Percentiles rank a stretch among this genome's conserved stretches.
These are phyloP conservation scores for Heteromyza rotundicornis DNA, from an alignment of 2,888 invertebrate genomes.

Conservation along the genomic window DNA sequence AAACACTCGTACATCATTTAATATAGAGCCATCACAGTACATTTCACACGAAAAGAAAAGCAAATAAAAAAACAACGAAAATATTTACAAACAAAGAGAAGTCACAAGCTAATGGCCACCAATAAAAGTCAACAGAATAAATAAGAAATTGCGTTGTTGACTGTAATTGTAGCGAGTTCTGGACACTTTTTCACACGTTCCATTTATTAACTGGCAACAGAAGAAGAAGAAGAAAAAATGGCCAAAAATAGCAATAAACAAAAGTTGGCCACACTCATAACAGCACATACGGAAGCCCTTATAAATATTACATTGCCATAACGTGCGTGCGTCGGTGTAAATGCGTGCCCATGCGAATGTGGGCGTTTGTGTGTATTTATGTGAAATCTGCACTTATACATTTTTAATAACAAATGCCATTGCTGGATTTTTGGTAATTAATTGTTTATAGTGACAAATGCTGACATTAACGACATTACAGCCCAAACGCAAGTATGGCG, in stretches of 20 bases:
- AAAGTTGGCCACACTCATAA: neutral
- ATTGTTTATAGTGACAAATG: conserved; percentile 2
- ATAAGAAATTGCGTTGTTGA: neutral
- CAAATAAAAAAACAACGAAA: no score
- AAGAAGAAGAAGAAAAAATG: neutral
- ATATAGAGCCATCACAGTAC: no score
- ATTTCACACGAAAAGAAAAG: no score
- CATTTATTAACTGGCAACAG: neutral
- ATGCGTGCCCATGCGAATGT: no score
- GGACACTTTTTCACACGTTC: neutral
- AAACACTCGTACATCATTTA: neutral
- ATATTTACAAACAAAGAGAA: neutral
- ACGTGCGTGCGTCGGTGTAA: no score
- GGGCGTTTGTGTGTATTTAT: neutral
- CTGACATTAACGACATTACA: neutral
- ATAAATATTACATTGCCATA: no score
- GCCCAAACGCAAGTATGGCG: no score
- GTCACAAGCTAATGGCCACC: neutral
- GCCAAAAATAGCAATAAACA: neutral
- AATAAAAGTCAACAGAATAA: conserved; percentile 1
- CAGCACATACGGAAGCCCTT: neutral
- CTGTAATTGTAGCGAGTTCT: neutral
- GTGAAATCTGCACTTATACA: neutral
- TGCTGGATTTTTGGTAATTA: neutral
- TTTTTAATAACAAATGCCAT: neutral